A percentile compares a stretch with the other conserved stretches of the same genome.
Evolutionary conservation across 2,797 vertebrate genomes (phyloP).

Genomic region (Sebastes baramenuke): DNA sequence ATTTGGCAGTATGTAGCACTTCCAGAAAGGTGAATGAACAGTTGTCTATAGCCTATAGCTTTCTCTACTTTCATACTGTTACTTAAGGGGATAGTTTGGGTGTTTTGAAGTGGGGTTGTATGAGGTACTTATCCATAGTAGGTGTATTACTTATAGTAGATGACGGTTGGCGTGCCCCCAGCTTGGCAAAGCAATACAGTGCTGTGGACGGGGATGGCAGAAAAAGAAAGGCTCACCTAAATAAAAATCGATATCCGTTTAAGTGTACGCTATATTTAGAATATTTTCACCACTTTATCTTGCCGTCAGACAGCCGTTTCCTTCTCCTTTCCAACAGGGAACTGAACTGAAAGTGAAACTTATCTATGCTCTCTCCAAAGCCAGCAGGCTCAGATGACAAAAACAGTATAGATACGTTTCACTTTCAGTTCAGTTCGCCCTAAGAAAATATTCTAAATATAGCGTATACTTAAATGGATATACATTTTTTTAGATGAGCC

Average conservation of each 20-base stretch:
- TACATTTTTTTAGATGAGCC: too few species aligned
- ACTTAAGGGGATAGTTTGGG: accelerated
- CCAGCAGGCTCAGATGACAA: too few species aligned
- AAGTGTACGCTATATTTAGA: too few species aligned
- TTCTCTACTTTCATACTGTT: neutral
- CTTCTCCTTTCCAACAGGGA: too few species aligned
- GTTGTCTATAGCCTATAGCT: neutral
- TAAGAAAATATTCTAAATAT: too few species aligned
- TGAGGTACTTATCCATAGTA: neutral
- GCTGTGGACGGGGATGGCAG: neutral
- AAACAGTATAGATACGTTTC: too few species aligned
- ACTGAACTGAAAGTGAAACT: too few species aligned
- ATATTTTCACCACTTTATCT: too few species aligned
- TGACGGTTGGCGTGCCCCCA: neutral
- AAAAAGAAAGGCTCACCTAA: neutral
- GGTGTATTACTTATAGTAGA: neutral
- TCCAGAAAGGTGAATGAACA: neutral
- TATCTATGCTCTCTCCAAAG: too few species aligned
- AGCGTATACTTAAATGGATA: too few species aligned
- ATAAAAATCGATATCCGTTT: accelerated
- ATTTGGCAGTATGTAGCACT: neutral
- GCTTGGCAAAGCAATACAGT: neutral
- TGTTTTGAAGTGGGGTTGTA: neutral
- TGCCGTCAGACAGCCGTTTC: too few species aligned
- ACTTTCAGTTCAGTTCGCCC: too few species aligned